Percentiles rank a stretch among this genome's conserved stretches.
phyloP scores from a whole-genome alignment of 2,113 vertebrate genomes.

The Otocyon megalotis region DNA sequence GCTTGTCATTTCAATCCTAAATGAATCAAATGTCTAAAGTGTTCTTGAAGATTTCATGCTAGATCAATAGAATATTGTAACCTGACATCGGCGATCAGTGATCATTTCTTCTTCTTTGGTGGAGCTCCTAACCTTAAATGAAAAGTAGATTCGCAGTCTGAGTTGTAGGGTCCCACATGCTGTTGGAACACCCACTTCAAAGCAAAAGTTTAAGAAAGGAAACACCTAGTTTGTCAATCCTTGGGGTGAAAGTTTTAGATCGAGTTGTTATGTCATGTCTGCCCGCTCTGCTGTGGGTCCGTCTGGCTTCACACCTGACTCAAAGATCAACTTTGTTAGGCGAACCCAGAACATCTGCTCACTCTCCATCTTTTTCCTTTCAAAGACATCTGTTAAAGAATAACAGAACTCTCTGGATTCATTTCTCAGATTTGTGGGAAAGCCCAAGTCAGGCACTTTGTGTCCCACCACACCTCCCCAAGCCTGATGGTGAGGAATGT shows the following conservation, averaged over 20 bases:
- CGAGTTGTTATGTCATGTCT: neutral
- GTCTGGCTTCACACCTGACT: constrained; percentile 53
- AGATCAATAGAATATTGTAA: neutral
- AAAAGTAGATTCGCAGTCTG: neutral
- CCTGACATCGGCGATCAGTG: neutral
- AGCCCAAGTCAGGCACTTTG: constrained; percentile 17
- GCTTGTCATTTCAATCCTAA: constrained; percentile 32
- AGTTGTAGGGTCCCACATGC: neutral
- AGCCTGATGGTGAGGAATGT: neutral
- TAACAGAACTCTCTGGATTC: constrained; percentile 41
- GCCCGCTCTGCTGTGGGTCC: constrained; percentile 8
- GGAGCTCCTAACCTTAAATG: neutral
- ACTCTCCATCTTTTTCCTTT: constrained; percentile 22
- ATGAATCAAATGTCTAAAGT: neutral
- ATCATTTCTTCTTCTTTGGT: neutral
- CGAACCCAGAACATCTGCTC: constrained; percentile 17
- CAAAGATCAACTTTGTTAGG: neutral
- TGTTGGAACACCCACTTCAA: constrained; percentile 53
- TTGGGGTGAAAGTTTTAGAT: constrained; percentile 28
- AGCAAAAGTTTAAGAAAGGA: constrained; percentile 15
- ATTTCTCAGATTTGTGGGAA: constrained; percentile 54
- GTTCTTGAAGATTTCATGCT: neutral
- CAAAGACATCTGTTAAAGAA: constrained; percentile 66
- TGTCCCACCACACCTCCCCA: neutral
- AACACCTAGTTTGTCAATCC: neutral